Evolutionary conservation across 2,797 vertebrate genomes (phyloP).

Genomic region (Melanotaenia trifasciata): DNA sequence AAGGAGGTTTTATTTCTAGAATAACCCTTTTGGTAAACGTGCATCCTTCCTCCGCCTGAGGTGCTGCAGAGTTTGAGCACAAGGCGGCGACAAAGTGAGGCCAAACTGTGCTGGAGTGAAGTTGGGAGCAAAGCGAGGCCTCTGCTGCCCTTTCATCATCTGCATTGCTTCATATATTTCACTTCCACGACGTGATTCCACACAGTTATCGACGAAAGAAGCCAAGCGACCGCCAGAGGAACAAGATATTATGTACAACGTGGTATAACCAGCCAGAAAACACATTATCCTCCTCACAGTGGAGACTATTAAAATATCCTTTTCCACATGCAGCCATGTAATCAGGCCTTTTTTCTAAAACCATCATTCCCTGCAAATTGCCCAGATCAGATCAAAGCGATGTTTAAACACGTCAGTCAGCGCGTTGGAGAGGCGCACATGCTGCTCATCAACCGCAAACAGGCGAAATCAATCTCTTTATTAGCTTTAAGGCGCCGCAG

Average conservation of each 20-base stretch:
- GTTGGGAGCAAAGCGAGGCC: conserved; percentile 35
- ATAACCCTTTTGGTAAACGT: no score
- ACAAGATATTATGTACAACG: neutral
- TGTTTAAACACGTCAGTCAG: conserved; percentile 85
- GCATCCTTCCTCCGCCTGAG: neutral
- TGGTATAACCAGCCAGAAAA: neutral
- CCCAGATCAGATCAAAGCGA: conserved; percentile 81
- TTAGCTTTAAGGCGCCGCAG: conserved; percentile 83
- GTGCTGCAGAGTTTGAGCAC: conserved; percentile 55
- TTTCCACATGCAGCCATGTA: conserved; percentile 20
- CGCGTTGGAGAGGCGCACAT: conserved; percentile 72
- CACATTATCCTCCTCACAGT: neutral
- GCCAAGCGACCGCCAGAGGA: neutral
- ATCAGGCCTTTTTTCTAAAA: conserved; percentile 28
- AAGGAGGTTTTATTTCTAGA: neutral
- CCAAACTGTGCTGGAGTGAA: neutral
- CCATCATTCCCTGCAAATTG: conserved; percentile 32
- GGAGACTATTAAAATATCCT: conserved; percentile 29
- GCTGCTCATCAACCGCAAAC: conserved; percentile 90
- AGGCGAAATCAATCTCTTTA: conserved; percentile 91
- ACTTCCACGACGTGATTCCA: neutral
- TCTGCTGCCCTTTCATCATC: conserved; percentile 26
- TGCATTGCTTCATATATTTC: neutral
- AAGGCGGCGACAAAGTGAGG: conserved; percentile 83
- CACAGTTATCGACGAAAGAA: conserved; percentile 6